A percentile compares a stretch with the other conserved stretches of the same genome.
Conservation (phyloP, 1,140 invertebrate species). For the Papilio helenus region DNA sequence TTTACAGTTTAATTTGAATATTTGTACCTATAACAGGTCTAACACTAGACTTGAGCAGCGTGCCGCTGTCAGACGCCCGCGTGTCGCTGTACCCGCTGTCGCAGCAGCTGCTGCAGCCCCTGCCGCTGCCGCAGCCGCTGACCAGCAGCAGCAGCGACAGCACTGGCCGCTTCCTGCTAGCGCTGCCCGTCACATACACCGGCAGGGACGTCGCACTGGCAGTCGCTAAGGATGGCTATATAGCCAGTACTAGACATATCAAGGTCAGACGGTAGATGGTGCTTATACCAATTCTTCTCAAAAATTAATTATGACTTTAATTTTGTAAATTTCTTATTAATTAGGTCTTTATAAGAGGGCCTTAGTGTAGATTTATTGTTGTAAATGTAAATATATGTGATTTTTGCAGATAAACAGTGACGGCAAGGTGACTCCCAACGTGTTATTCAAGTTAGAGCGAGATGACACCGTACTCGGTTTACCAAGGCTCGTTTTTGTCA, state of each 20-base stretch:
- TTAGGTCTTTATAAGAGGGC: not conserved
- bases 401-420: slow-evolving; percentile 60
- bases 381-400: slow-evolving; percentile 12
- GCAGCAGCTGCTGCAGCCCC: slow-evolving; percentile 39
- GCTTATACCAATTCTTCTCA: not conserved
- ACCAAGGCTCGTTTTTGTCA: slow-evolving; percentile 88
- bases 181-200: slow-evolving; percentile 57
- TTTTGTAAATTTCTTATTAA: no score
- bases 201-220: slow-evolving; percentile 60
- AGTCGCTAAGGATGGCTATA: slow-evolving; percentile 56
- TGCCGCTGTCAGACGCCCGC: slow-evolving; percentile 47
- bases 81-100: slow-evolving; percentile 51
- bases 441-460: slow-evolving; percentile 87
- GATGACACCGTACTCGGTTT: slow-evolving; percentile 88
- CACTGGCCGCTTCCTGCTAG: slow-evolving; percentile 57
- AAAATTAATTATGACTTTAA: not conserved
- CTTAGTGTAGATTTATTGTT: no score
- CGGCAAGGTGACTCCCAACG: slow-evolving; percentile 70
- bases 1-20: no score
- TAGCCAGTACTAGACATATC: slow-evolving; percentile 57
- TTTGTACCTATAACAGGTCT: slow-evolving; percentile 51
- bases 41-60: slow-evolving; percentile 58
- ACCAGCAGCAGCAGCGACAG: slow-evolving; percentile 54
- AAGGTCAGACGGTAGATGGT: slow-evolving; percentile 50
- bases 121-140: slow-evolving; percentile 43